Base-by-base conservation (phyloP, 2,888 invertebrate species). In the Noctua fimbriata region DNA sequence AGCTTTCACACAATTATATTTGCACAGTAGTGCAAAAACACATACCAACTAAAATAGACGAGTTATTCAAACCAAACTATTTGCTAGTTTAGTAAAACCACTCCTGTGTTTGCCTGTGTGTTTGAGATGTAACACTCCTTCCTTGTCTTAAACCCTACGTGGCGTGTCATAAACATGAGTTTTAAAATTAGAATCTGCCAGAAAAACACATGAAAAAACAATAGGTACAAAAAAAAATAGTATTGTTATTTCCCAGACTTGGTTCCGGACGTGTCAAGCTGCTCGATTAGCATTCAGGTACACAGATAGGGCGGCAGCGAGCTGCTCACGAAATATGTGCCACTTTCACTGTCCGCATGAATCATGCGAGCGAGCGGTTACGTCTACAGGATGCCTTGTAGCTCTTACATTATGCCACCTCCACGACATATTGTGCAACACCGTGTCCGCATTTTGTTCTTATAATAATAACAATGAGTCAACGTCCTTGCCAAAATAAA, bases 331-430 rank as follows among this genome's bases (percentile, higher is more conserved):
- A 94, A 94, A 94, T 84, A 82, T 94, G 93, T 94, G 93, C 91
- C 92, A 94, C 96, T 96, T 96, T 96, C 96, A 95, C 96, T 95
- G 90, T 94, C 93, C 52, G 88, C 87, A 90, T 96, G 96, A 96
- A 90, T 96, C 96, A 96, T 90, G 75, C 84, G 76, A 81, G 75
- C 84, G 76, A 81, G 88, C 91, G 88, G 91, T 95, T 95, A 94
- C 94, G 93, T 90, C 91, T 88, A 86, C 95, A 96, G 96, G 96
- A 96, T 94, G 93, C 92, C 91, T 92, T 92, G 90, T 91, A 89
- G 79, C 85, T 87, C 88, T 89, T 89, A 87, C 90, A 91, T 90
- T 81, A 81, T 80, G 90, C 90, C 86, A 86, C 88, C 86, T 83
- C 86, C 87, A 92, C 92, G 91, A 92, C 92, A 90, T 90, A 93